These are phyloP conservation scores for Alentia gelatinosa DNA, from an alignment of 2,888 invertebrate species.

Conservation along the genomic window DNA sequence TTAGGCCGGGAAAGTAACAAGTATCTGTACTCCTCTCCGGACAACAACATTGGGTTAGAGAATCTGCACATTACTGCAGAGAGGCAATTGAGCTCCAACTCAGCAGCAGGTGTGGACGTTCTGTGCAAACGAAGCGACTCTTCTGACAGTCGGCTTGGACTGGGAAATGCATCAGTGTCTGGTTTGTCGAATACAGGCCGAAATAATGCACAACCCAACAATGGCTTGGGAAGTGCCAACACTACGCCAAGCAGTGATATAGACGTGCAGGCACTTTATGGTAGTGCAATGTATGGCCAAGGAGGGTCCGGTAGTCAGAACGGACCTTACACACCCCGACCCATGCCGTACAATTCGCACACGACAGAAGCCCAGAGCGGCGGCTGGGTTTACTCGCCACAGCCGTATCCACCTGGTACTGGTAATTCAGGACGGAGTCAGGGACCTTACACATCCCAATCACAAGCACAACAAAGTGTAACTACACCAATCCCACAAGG, in stretches of 20 bases:
- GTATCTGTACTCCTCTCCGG: constrained; percentile 21
- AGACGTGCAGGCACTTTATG: background rate
- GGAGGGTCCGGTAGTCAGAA: background rate
- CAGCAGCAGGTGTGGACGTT: background rate
- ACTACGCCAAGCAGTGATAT: constrained; percentile 18
- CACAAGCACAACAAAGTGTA: background rate
- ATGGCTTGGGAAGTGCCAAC: background rate
- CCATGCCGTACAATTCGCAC: background rate
- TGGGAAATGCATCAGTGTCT: background rate
- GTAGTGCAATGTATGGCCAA: background rate
- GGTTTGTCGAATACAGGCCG: no score
- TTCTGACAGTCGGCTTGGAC: background rate
- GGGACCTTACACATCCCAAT: background rate
- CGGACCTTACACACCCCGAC: background rate
- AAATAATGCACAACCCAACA: background rate
- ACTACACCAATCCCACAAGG: background rate
- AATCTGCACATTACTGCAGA: background rate
- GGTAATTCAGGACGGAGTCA: background rate
- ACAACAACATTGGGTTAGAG: background rate
- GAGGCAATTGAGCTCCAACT: background rate
- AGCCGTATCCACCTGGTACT: background rate
- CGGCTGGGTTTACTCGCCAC: background rate
- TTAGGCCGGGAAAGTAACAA: constrained; percentile 68
- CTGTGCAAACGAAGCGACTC: background rate
- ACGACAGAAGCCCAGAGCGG: background rate